These are phyloP conservation scores for Apaloderma vittatum DNA, from an alignment of 2,113 vertebrate species.

Conservation along the genomic window DNA sequence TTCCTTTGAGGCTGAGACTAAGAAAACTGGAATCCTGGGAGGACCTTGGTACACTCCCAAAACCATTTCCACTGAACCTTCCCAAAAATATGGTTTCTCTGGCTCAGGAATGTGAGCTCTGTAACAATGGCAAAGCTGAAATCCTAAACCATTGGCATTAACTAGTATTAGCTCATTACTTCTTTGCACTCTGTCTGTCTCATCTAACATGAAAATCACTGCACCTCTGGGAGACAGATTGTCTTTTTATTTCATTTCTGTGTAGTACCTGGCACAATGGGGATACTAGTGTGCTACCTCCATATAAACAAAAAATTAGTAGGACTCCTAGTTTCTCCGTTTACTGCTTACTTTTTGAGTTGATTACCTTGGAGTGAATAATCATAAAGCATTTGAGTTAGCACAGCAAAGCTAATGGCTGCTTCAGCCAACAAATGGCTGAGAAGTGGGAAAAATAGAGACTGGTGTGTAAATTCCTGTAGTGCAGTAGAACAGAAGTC, in stretches of 20 bases:
- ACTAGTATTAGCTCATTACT: constrained; percentile 9
- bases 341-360: not conserved
- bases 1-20: constrained; percentile 61
- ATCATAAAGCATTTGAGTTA: not conserved
- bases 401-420: not conserved
- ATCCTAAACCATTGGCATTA: not conserved
- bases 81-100: constrained; percentile 47
- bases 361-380: not conserved
- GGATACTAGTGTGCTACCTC: not conserved
- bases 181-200: fast-evolving
- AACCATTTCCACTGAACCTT: constrained; percentile 31
- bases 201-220: not conserved
- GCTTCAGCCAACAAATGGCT: not conserved
- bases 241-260: not conserved
- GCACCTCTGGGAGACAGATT: not conserved
- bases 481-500: not conserved
- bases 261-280: not conserved
- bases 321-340: not conserved
- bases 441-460: not conserved
- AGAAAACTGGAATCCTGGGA: constrained; percentile 70
- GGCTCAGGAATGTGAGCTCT: constrained; percentile 20
- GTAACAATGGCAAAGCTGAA: constrained; percentile 41
- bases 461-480: fast-evolving
- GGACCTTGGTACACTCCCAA: constrained; percentile 54
- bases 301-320: not conserved